phyloP scores from a whole-genome alignment of 2,888 invertebrate genomes.

The Acrobasis suavella region DNA sequence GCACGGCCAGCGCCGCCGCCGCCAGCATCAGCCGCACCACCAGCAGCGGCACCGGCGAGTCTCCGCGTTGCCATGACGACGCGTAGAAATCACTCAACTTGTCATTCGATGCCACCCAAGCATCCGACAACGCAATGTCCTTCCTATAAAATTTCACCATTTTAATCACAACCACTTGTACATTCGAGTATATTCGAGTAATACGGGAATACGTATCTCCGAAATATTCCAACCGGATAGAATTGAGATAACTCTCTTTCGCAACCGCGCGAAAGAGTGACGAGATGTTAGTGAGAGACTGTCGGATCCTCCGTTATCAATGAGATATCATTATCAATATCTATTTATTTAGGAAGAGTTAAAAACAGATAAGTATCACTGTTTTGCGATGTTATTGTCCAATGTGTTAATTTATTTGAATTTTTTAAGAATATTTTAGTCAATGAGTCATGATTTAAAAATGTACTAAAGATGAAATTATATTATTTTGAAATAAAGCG shows the following conservation, averaged over 20 bases:
- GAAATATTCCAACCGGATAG: background rate
- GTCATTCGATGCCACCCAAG: slow-evolving; percentile 68
- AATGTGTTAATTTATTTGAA: background rate
- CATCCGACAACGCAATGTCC: slow-evolving; percentile 51
- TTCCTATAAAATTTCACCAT: slow-evolving; percentile 74
- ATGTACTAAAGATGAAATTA: no score
- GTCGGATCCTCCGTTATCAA: slow-evolving; percentile 44
- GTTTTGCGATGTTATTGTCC: background rate
- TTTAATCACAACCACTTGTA: slow-evolving; percentile 39
- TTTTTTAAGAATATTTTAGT: background rate
- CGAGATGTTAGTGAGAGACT: slow-evolving; percentile 36
- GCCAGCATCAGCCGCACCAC: slow-evolving; percentile 54
- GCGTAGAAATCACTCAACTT: slow-evolving; percentile 66
- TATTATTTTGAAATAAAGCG: slow-evolving; percentile 11
- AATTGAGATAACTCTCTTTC: slow-evolving; percentile 36
- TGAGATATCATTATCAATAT: slow-evolving; percentile 43
- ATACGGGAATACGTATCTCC: background rate
- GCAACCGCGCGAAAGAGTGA: slow-evolving; percentile 39
- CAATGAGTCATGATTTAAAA: background rate
- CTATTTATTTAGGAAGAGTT: slow-evolving; percentile 18
- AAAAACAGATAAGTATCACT: background rate
- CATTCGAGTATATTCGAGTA: background rate
- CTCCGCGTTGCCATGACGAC: slow-evolving; percentile 73
- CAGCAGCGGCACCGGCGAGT: slow-evolving; percentile 63
- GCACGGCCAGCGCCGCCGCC: slow-evolving; percentile 48